Conservation (phyloP, 2,113 vertebrate genomes). For the Procavia capensis region DNA sequence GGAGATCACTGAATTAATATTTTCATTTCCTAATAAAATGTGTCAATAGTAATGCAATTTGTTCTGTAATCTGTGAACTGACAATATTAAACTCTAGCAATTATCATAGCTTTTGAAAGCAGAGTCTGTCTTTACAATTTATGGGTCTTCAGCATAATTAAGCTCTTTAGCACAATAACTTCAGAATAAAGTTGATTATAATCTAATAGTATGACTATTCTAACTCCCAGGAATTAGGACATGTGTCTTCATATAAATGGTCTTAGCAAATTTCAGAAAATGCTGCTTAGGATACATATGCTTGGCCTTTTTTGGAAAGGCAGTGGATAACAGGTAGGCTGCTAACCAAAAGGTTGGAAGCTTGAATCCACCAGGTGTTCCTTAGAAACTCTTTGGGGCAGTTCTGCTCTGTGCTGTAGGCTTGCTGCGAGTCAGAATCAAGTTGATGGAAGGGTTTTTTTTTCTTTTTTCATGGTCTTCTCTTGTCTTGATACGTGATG, state of each 20-base stretch:
- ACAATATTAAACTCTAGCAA: slow-evolving; percentile 42
- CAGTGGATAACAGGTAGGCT: too few relatives aligned
- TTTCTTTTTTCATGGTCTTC: neutral
- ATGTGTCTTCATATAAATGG: neutral
- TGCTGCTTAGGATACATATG: neutral
- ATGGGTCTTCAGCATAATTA: neutral
- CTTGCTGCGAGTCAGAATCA: too few relatives aligned
- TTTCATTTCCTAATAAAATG: slow-evolving; percentile 26
- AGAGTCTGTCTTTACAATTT: slow-evolving; percentile 19
- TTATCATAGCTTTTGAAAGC: slow-evolving; percentile 16
- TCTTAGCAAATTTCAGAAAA: slow-evolving; percentile 26
- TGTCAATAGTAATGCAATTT: slow-evolving; percentile 15
- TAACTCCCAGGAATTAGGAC: slow-evolving; percentile 27
- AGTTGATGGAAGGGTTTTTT: too few relatives aligned
- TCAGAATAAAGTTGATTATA: slow-evolving; percentile 27
- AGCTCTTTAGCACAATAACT: slow-evolving; percentile 24
- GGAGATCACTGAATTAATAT: slow-evolving; percentile 57
- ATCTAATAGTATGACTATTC: slow-evolving; percentile 49
- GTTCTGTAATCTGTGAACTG: slow-evolving; percentile 54
- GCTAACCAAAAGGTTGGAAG: too few relatives aligned
- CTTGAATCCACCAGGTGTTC: too few relatives aligned
- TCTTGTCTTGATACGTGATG: neutral
- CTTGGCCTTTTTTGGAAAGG: neutral
- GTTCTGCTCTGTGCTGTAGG: too few relatives aligned
- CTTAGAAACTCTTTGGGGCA: too few relatives aligned